Base-by-base conservation (phyloP, 2,113 vertebrate genomes). In the Strix aluco region DNA sequence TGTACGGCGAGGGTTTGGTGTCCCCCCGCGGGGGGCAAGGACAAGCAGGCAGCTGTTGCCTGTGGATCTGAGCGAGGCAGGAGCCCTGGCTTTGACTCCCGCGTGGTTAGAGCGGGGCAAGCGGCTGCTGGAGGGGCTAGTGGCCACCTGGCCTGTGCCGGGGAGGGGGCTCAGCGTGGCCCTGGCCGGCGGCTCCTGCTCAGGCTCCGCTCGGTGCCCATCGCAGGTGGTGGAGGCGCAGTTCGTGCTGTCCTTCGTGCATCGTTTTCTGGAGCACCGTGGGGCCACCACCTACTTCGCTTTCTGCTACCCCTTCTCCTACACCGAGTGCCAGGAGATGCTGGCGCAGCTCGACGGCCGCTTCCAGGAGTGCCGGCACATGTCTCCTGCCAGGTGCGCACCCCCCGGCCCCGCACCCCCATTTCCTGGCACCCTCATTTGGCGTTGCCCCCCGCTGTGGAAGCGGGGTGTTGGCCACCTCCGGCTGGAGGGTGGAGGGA, bases 271-370 rank as follows among this genome's bases (percentile, higher is more conserved):
- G 95, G 99, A 99, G 71, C 98, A 98, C 93, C 98, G 98, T 4
- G 99, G 99, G 13, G 98, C 99, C 73, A 99, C 98, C 95, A 99
- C 99, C 85, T 99, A 98, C 98, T 99, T 99, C 86, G 99, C 99
- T 95, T 99, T 99, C 98, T 99, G 99, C 94, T 99, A 98, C 97
- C 99, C 99, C 7, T 99, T 99, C 97, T 99, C 99, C 14, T 99
- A 99, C 96, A 97, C 95, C 0, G 99, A 99, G 97, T 98, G 99
- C 97, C 99, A 99, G 98, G 99, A 99, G 94, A 98, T 99, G 98
- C 97, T 99, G 94, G 97, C 97, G 36, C 98, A 98, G 94, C 97
- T 99, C 92, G 99, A 99, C 32, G 82, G 98, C 73, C 99, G 98
- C 81, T 98, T 99, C 96, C 96, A 98, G 49, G 98, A 98, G 67